Percentiles rank a stretch among this genome's conserved stretches.
Evolutionary conservation across 2,113 vertebrate species (phyloP).

Genomic region (Cryptotis parvus): DNA sequence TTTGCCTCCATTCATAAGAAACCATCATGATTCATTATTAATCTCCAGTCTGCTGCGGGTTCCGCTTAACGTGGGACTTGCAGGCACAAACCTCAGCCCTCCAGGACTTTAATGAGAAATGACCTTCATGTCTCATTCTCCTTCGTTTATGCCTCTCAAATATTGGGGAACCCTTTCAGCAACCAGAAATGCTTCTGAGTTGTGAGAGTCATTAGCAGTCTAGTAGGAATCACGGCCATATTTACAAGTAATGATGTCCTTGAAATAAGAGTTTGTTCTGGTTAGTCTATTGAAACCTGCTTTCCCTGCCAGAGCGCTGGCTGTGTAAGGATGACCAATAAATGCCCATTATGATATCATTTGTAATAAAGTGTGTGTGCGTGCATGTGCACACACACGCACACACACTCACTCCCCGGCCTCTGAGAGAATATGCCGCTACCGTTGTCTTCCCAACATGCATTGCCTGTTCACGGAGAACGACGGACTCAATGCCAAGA

Average conservation of each 20-base stretch:
- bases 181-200: neutral
- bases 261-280: neutral
- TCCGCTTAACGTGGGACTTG: neutral
- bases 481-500: neutral
- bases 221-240: neutral
- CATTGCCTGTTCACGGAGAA: conserved; percentile 30
- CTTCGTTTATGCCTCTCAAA: neutral
- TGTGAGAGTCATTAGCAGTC: neutral
- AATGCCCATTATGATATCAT: neutral
- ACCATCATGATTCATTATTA: neutral
- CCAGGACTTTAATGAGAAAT: neutral
- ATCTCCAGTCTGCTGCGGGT: neutral
- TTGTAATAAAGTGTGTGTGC: neutral
- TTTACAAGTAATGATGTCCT: neutral
- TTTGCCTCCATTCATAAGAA: neutral
- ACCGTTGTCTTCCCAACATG: neutral
- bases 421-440: neutral
- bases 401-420: no score
- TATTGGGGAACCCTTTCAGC: neutral
- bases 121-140: neutral
- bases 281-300: neutral
- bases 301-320: neutral
- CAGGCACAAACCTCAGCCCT: neutral
- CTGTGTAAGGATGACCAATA: conserved; percentile 35
- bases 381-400: no score